Conservation (phyloP, 2,113 vertebrate species). For the Gila orcuttii region DNA sequence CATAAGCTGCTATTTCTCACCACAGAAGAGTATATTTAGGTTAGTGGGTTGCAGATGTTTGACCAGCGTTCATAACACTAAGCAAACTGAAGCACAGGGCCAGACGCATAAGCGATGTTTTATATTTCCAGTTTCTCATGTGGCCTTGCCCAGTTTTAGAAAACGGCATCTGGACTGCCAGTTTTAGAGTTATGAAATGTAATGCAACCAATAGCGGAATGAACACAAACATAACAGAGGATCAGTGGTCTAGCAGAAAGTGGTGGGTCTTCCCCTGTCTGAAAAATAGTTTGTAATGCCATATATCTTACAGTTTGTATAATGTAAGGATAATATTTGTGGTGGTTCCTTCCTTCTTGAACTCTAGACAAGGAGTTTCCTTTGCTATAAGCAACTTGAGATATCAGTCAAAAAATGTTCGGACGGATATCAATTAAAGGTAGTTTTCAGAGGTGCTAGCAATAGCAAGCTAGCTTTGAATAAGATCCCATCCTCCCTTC, state of each 20-base stretch:
- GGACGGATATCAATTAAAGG: background rate
- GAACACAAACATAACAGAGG: conserved; percentile 19
- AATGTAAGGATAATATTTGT: background rate
- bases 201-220: conserved; percentile 6
- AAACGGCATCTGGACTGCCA: conserved; percentile 27
- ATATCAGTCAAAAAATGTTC: background rate
- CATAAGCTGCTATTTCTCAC: conserved; percentile 50
- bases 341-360: background rate
- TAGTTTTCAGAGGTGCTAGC: too few species aligned
- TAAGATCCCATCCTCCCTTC: too few species aligned
- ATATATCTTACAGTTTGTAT: background rate
- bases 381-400: background rate
- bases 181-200: conserved; percentile 13
- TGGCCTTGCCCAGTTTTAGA: conserved; percentile 45
- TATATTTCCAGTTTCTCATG: conserved; percentile 48
- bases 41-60: conserved; percentile 58
- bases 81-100: conserved; percentile 19
- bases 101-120: conserved; percentile 40
- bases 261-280: background rate
- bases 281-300: background rate
- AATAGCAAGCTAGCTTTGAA: too few species aligned
- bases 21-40: conserved; percentile 53
- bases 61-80: conserved; percentile 43
- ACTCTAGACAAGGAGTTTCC: background rate
- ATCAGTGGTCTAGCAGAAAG: conserved; percentile 19